Evolutionary conservation across 2,888 invertebrate genomes (phyloP).

Genomic region (Athalia circularis): DNA sequence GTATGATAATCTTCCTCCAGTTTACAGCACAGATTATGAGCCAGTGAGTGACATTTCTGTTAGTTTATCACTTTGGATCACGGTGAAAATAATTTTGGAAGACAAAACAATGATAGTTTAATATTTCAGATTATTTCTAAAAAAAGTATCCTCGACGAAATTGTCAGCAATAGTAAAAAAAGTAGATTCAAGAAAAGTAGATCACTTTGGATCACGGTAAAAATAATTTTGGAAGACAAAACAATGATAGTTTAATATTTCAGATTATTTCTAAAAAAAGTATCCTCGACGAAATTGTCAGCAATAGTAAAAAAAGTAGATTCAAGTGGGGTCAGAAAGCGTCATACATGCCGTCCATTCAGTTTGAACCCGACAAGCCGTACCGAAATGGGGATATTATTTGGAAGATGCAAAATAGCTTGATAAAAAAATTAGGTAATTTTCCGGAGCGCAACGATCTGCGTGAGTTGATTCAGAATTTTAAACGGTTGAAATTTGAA

Average conservation of each 20-base stretch:
- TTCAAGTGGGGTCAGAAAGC: conserved; percentile 59
- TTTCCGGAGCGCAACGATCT: neutral
- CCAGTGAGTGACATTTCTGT: conserved; percentile 51
- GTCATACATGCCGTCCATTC: conserved; percentile 46
- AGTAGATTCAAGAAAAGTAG: conserved; percentile 56
- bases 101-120: conserved; percentile 47
- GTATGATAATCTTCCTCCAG: conserved; percentile 77
- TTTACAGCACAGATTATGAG: conserved; percentile 61
- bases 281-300: conserved; percentile 56
- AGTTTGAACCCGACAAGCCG: conserved; percentile 57
- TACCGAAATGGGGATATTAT: conserved; percentile 63
- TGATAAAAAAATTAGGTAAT: conserved; percentile 63
- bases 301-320: conserved; percentile 53
- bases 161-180: conserved; percentile 54
- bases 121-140: conserved; percentile 58
- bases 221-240: conserved; percentile 41
- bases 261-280: conserved; percentile 60
- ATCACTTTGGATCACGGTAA: conserved; percentile 32
- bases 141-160: conserved; percentile 55
- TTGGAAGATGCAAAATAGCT: conserved; percentile 61
- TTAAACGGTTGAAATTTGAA: neutral
- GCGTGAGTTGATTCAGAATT: too few relatives aligned
- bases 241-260: conserved; percentile 39
- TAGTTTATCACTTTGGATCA: conserved; percentile 38
- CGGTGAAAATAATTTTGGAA: conserved; percentile 24